Conservation (phyloP, 2,888 invertebrate genomes). For the Luffia ferchaultella region DNA sequence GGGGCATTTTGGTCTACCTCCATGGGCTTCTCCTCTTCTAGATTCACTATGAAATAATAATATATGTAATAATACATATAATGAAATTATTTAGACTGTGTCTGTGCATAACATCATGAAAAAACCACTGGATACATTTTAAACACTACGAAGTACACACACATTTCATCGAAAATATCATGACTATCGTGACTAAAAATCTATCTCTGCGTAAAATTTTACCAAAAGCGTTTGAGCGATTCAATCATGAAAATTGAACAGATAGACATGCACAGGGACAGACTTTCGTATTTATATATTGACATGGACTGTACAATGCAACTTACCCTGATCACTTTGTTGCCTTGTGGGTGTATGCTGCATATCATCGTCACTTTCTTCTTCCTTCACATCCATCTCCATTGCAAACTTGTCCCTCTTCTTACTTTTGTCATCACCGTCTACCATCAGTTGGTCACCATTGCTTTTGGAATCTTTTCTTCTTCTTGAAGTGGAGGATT, state of each 20-base stretch:
- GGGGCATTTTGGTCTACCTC: background rate
- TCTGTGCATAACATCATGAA: background rate
- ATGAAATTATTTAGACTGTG: too few species aligned
- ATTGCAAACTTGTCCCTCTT: constrained; percentile 49
- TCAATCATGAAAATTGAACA: background rate
- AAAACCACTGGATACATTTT: background rate
- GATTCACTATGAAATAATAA: background rate
- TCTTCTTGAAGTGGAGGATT: constrained; percentile 13
- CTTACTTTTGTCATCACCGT: constrained; percentile 23
- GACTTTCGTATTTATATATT: background rate
- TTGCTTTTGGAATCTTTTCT: constrained; percentile 11
- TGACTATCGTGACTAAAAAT: background rate
- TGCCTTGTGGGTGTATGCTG: background rate
- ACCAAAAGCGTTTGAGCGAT: too few species aligned
- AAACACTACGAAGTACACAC: background rate
- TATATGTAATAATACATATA: background rate
- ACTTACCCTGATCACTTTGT: background rate
- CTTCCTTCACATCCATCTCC: constrained; percentile 38
- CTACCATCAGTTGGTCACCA: constrained; percentile 13
- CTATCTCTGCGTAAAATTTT: background rate
- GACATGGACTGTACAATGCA: background rate
- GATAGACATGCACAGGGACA: background rate
- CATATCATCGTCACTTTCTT: constrained; percentile 46
- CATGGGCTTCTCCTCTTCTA: background rate
- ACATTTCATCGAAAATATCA: background rate